Evolutionary conservation across 92 coral and sea anemone genomes (phyloP), one percentile per base, ranked within the genome.

Genomic region (Actinernus sp.): DNA sequence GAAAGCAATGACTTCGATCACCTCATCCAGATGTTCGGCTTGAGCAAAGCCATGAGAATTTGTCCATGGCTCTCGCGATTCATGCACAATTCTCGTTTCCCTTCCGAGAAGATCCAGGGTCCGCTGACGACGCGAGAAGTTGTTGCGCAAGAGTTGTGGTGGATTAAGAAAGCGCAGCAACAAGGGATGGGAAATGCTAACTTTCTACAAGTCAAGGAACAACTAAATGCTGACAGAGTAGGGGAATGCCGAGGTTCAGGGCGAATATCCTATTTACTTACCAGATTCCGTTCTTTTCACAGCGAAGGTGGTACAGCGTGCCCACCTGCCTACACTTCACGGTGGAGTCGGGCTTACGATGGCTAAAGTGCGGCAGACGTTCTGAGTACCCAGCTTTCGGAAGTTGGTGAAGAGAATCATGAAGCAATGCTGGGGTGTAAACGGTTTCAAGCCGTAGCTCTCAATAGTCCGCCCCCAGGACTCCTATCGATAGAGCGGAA

Each of bases 11-110:
- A 79, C 30, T 62, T 71, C n/a, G 79, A 79, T 32, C 32, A 4
- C 27, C 28, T 86, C 0, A 88, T 87, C 48, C 79, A 81, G 23
- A 68, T 46, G 84, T 74, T 73, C 76, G 75, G 73, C 68, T 61
- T 79, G 80, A 59, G 76, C 25, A 59, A 59, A 59, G 67, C 67
- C 50, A 59, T 16, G 49, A 31, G 50, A 39, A 59, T 59, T 59
- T 1, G 49, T 30, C 55, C 67, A 30, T 59, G 67, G 67, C 21
- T 31, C 29, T 37, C 17, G 25, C 67, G 67, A 33, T 59, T 59
- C 50, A 34, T 25, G 20, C 41, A 36, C 41, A 24, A 21, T 5
- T 52, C 59, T 9, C 24, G 59, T 17, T 16, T 16, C 24, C 29
- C 45, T 33, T 22, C 49, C 14, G 14, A 59, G 5, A 59, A 23